Conservation (phyloP, 1,140 invertebrate species). For the Diorhabda sublineata region DNA sequence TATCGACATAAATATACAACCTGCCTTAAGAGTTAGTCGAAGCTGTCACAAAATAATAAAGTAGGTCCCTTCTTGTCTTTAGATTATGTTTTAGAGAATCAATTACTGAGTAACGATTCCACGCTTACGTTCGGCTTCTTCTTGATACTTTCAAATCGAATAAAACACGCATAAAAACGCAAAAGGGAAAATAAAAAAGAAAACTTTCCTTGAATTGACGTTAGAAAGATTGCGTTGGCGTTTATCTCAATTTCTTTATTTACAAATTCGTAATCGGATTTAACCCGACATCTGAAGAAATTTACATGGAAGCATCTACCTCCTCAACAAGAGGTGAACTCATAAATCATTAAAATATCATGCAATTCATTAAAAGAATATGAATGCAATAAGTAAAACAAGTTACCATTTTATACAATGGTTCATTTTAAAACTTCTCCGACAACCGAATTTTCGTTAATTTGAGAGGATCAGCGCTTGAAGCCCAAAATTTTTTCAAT, state of each 20-base stretch:
- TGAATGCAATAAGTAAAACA: no score
- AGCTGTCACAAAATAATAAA: neutral
- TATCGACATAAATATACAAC: neutral
- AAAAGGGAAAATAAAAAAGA: neutral
- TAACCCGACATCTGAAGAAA: neutral
- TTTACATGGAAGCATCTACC: neutral
- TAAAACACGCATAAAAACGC: neutral
- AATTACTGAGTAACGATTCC: neutral
- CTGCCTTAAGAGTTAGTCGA: neutral
- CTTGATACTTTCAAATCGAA: neutral
- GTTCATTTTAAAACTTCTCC: no score
- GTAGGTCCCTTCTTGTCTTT: neutral
- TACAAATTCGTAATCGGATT: constrained; percentile 1
- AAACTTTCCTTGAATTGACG: constrained; percentile 2
- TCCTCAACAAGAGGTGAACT: no score
- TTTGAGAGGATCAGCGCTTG: no score
- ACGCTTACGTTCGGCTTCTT: neutral
- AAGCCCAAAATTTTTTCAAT: no score
- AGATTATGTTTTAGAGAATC: neutral
- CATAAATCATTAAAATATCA: no score
- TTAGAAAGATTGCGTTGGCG: neutral
- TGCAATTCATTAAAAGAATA: no score
- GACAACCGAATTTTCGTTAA: no score
- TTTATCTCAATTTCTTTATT: constrained; percentile 3
- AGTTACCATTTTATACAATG: no score